These are phyloP conservation scores for Diorhabda elongata DNA, from an alignment of 1,140 invertebrate genomes.

Conservation along the genomic window DNA sequence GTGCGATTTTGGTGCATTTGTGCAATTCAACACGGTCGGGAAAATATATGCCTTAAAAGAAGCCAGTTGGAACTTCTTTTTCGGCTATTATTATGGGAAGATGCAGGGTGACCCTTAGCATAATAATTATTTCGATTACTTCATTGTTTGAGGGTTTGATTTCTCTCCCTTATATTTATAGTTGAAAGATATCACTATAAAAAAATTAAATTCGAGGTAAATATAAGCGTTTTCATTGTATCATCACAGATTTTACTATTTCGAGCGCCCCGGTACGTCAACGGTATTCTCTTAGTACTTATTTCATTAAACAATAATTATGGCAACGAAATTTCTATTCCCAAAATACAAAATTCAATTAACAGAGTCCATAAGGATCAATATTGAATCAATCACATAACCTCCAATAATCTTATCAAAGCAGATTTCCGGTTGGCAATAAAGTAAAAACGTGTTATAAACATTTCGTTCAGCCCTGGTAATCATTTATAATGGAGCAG, in stretches of 20 bases:
- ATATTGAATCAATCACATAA: no score
- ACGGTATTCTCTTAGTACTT: neutral
- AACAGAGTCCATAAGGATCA: no score
- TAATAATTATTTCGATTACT: conserved; percentile 22
- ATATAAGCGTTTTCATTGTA: conserved; percentile 12
- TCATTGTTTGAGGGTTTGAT: conserved; percentile 16
- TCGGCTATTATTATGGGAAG: conserved; percentile 4
- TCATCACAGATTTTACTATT: conserved; percentile 5
- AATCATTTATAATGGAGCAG: no score
- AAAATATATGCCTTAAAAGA: neutral
- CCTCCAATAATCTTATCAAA: no score
- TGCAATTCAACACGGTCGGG: conserved; percentile 4
- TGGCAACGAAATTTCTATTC: neutral
- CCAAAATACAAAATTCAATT: no score
- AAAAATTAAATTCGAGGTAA: conserved; percentile 14
- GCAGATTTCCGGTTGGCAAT: no score
- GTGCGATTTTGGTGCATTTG: conserved; percentile 18
- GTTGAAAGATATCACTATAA: conserved; percentile 18
- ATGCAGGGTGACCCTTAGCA: conserved; percentile 27
- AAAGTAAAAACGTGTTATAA: no score
- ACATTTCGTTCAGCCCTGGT: no score
- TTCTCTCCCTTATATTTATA: conserved; percentile 22
- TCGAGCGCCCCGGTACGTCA: neutral
- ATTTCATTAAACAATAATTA: neutral
- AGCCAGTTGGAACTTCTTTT: conserved; percentile 2